Conservation (phyloP, 2,888 invertebrate species). For the Melinaea menophilus region DNA sequence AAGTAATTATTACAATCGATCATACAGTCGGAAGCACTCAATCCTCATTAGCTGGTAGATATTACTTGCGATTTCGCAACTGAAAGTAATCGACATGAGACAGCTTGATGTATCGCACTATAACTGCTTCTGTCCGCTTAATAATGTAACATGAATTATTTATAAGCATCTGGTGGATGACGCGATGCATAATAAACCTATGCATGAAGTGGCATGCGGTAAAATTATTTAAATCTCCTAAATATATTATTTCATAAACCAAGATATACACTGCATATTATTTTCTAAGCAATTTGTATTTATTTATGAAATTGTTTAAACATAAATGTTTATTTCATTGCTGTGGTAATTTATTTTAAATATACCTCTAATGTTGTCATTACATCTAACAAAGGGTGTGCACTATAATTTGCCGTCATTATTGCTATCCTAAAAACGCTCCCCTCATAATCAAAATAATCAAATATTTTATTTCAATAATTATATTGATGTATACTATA, state of each 20-base stretch:
- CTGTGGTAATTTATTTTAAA: too few species aligned
- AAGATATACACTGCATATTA: background rate
- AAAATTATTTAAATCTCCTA: background rate
- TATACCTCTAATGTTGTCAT: too few species aligned
- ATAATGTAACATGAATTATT: slow-evolving; percentile 16
- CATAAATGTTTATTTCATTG: too few species aligned
- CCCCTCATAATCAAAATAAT: slow-evolving; percentile 44
- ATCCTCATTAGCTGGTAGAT: slow-evolving; percentile 5
- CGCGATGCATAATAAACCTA: slow-evolving; percentile 1
- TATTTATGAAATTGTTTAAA: too few species aligned
- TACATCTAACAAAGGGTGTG: slow-evolving; percentile 36
- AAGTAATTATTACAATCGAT: slow-evolving; percentile 1
- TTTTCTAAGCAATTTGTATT: too few species aligned
- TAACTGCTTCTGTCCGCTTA: slow-evolving; percentile 11
- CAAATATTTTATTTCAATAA: slow-evolving; percentile 16
- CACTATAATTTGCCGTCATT: slow-evolving; percentile 47
- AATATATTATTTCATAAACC: background rate
- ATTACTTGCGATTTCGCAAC: slow-evolving; percentile 4
- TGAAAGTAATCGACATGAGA: slow-evolving; percentile 17
- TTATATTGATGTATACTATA: too few species aligned
- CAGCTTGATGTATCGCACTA: slow-evolving; percentile 1
- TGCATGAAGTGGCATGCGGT: background rate
- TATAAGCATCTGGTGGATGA: slow-evolving; percentile 11
- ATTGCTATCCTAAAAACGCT: slow-evolving; percentile 46
- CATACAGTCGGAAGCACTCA: slow-evolving; percentile 6